A percentile compares a stretch with the other conserved stretches of the same genome.
These are phyloP conservation scores for Oncorhynchus gorbuscha DNA, from an alignment of 2,113 vertebrate species.

Conservation along the genomic window DNA sequence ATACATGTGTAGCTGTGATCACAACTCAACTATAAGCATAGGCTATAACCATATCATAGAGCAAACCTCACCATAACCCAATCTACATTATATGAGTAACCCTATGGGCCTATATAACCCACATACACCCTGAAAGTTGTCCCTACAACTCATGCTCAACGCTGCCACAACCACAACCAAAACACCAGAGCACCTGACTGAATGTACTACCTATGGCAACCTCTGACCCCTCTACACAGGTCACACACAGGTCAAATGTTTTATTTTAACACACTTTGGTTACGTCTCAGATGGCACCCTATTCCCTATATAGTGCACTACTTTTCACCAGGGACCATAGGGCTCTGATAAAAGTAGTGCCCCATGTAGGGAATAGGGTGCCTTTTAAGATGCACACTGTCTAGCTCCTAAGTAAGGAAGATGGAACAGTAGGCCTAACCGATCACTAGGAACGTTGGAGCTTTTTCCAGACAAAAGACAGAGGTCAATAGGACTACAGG, in stretches of 20 bases:
- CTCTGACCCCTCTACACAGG: not conserved
- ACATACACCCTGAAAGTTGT: not conserved
- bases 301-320: too few relatives aligned
- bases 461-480: not conserved
- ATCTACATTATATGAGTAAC: not conserved
- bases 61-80: not conserved
- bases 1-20: too few relatives aligned
- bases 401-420: not conserved
- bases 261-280: not conserved
- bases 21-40: too few relatives aligned
- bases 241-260: slow-evolving; percentile 2
- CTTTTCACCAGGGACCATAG: too few relatives aligned
- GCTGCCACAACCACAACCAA: not conserved
- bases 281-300: not conserved
- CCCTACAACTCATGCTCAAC: not conserved
- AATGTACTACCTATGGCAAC: slow-evolving; percentile 16
- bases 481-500: not conserved
- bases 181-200: slow-evolving; percentile 36
- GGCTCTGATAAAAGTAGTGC: too few relatives aligned
- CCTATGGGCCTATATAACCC: not conserved
- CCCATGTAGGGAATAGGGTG: too few relatives aligned
- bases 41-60: not conserved
- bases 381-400: too few relatives aligned
- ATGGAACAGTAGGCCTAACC: not conserved
- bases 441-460: not conserved